Base-by-base conservation (phyloP, 2,888 invertebrate species). In the Caradrina kadenii region DNA sequence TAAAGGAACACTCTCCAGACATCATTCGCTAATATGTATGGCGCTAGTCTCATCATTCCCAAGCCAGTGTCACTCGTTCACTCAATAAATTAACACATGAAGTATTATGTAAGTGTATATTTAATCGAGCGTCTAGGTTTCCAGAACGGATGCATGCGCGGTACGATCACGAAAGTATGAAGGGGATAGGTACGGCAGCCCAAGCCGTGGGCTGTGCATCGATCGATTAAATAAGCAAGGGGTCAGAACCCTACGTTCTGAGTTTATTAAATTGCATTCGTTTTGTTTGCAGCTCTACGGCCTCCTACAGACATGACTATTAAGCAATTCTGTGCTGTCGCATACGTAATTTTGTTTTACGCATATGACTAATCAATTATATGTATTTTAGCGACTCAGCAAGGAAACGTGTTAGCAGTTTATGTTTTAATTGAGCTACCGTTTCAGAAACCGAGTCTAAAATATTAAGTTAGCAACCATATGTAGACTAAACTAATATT, bases 131-230 rank as follows among this genome's bases (percentile, higher is more conserved):
- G 35, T 50, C 54, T 67, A 68, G 42, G 5, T 39, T 73, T 21
- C 13, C 19, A 52, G n/a, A 69, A 49, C 76, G 60, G 31, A 73
- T 69, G 77, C 77, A 73, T 76, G 76, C 69, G 61, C 73, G 69
- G 69, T 53, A 77, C 42, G 21, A 45, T 70, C 49, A 31, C 42
- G 6, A 35, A 61, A 39, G 22, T 13, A 42, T 42, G 52, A 22
- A 26, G 39, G 58, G 17, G 60, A 45, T 26, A 39, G 52, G 19
- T 11, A 31, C 26, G 19, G 48, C 31, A 62, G 13, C 11, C 26
- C 22, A n/a, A 19, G 26, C 61, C 69, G 22, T 13, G 22, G 45
- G 8, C 10, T 17, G 22, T 56, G 70, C 56, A 73, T 52, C 10
- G 13, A 13, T 49, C 39, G 10, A 49, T 53, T 22, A 53, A 42